A percentile compares a stretch with the other conserved stretches of the same genome.
phyloP scores from a whole-genome alignment of 2,113 vertebrate species.

The Elgaria multicarinata region DNA sequence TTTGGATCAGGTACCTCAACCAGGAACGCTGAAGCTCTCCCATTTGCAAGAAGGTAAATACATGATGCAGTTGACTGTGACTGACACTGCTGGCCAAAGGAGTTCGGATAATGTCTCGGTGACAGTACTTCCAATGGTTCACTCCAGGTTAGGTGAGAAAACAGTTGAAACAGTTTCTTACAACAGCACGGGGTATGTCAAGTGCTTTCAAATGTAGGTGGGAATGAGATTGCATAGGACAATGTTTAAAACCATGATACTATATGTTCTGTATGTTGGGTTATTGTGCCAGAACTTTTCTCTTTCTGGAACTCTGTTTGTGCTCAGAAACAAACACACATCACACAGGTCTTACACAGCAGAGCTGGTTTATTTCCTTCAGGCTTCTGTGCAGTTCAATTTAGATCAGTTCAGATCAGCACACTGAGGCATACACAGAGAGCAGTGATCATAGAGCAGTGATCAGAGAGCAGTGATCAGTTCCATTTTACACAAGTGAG shows the following conservation, averaged over 20 bases:
- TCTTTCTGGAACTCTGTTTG: no score
- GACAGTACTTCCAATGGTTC: constrained; percentile 83
- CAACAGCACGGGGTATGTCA: neutral
- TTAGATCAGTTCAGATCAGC: no score
- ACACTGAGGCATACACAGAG: no score
- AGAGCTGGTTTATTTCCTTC: no score
- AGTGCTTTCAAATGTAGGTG: neutral
- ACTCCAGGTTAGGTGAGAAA: constrained; percentile 83
- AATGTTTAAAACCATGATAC: neutral
- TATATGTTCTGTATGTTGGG: neutral
- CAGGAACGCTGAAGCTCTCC: constrained; percentile 90
- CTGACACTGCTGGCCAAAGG: constrained; percentile 86
- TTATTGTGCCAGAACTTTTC: no score
- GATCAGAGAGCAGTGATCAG: no score
- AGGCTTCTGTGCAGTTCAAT: no score
- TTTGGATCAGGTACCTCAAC: constrained; percentile 85
- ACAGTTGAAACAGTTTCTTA: neutral
- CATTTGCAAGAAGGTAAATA: constrained; percentile 88
- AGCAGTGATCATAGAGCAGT: no score
- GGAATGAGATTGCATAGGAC: neutral
- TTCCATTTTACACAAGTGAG: no score
- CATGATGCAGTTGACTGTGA: constrained; percentile 89
- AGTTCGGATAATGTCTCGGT: constrained; percentile 92
- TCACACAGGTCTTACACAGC: no score
- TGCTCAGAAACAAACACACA: no score